Evolutionary conservation across 2,888 invertebrate genomes (phyloP), one percentile per base, ranked within the genome.

Genomic region (Actias luna): DNA sequence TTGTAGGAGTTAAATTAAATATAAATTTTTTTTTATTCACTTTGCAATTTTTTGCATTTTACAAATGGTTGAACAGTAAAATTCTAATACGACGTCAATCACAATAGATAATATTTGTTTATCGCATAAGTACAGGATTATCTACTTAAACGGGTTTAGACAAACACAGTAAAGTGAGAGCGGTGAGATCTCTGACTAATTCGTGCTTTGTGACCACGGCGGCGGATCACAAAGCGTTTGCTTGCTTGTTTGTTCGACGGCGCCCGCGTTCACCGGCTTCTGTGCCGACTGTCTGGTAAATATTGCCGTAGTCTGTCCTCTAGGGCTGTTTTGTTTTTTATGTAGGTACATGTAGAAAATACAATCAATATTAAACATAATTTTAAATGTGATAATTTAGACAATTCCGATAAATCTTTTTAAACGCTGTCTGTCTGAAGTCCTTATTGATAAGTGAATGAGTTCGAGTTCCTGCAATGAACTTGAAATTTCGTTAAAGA

Each of bases 251-350:
- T 63, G 63, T 65, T 42, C 64, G 64, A 25, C 67, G 73, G 73
- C 73, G 73, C 73, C 73, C 72, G 60, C 62, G 29, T 55, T 55
- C 7, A n/a, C 27, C 29, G 55, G 29, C 55, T 55, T 29, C 55
- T 55, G 55, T 55, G 29, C 29, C 55, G 55, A 12, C 55, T 29
- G 27, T 27, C 55, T 27, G 55, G 55, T 55, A 55, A 55, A 55
- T 29, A 55, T 55, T 55, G 55, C n/a, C 29, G 10, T 29, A 12
- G 55, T 27, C 52, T 29, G 27, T n/a, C n/a, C 29, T 55, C n/a
- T 55, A 5, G 8, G 55, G 4, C 8, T 55, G 29, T 29, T 29
- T 22, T 46, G 3, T 50, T 50, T 12, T 22, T 22, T 50, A 50
- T 50, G n/a, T 18, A 8, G 18, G 3, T 10, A 35, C 16, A n/a